Evolutionary conservation across 2,797 vertebrate species (phyloP).

Genomic region (Salarias fasciatus): DNA sequence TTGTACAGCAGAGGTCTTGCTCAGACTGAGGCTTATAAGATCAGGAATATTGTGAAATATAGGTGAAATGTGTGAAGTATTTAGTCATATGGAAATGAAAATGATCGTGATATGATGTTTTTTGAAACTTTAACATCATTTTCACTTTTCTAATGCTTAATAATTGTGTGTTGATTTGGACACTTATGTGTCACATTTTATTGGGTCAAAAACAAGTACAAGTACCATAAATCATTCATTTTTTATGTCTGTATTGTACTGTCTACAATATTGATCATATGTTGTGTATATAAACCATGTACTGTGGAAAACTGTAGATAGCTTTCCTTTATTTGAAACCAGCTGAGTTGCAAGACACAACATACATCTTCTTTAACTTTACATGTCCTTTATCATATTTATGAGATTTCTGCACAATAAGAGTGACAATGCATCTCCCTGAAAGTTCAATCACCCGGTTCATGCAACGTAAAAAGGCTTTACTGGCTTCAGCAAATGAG

Average conservation of each 20-base stretch:
- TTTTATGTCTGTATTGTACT: not conserved
- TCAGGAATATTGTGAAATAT: constrained; percentile 55
- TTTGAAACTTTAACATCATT: not conserved
- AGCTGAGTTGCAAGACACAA: too few species aligned
- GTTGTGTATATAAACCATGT: not conserved
- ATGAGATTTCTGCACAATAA: constrained; percentile 26
- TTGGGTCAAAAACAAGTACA: not conserved
- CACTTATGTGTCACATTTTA: not conserved
- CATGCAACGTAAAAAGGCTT: constrained; percentile 36
- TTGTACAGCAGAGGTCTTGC: constrained; percentile 58
- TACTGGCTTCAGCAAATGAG: constrained; percentile 55
- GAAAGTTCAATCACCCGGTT: constrained; percentile 12
- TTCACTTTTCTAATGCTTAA: too few species aligned
- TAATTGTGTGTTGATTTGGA: not conserved
- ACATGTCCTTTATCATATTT: too few species aligned
- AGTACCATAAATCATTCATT: not conserved
- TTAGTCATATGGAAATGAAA: constrained; percentile 20
- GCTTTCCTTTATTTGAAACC: too few species aligned
- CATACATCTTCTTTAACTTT: too few species aligned
- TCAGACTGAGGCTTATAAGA: constrained; percentile 58
- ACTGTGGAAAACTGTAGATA: too few species aligned
- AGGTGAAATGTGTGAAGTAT: constrained; percentile 31
- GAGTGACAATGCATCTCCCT: constrained; percentile 35
- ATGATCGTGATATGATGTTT: not conserved
- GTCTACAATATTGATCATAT: not conserved